These are phyloP conservation scores for Spinus pinus DNA, from an alignment of 2,797 vertebrate species.

Conservation along the genomic window DNA sequence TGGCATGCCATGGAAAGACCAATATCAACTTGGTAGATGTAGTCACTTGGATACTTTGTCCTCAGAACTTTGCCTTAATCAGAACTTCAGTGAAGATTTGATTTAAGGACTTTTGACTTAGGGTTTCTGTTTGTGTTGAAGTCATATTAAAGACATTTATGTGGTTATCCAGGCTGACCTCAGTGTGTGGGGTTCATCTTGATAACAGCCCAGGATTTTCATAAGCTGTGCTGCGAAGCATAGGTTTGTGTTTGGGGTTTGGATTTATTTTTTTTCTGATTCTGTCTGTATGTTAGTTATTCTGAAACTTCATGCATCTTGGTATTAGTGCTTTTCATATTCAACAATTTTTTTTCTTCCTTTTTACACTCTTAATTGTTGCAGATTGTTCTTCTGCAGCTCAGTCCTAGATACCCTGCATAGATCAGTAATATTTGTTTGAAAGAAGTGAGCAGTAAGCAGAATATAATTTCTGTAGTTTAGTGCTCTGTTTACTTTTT, in stretches of 20 bases:
- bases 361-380: neutral
- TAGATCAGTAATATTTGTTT: neutral
- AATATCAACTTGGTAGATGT: neutral
- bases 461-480: neutral
- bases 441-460: neutral
- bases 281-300: neutral
- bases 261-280: neutral
- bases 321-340: neutral
- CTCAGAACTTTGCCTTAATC: neutral
- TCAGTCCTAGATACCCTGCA: neutral
- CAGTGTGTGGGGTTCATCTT: neutral
- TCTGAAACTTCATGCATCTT: neutral
- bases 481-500: neutral
- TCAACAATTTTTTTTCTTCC: neutral
- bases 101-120: neutral
- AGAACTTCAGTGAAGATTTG: neutral
- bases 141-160: neutral
- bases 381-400: neutral
- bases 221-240: neutral
- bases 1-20: neutral
- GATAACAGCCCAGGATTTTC: neutral
- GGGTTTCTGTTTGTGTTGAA: neutral
- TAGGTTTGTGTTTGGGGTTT: neutral
- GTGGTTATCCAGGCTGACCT: neutral
- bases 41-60: neutral